Base-by-base conservation (phyloP, 2,113 vertebrate genomes). In the Thunnus thynnus region DNA sequence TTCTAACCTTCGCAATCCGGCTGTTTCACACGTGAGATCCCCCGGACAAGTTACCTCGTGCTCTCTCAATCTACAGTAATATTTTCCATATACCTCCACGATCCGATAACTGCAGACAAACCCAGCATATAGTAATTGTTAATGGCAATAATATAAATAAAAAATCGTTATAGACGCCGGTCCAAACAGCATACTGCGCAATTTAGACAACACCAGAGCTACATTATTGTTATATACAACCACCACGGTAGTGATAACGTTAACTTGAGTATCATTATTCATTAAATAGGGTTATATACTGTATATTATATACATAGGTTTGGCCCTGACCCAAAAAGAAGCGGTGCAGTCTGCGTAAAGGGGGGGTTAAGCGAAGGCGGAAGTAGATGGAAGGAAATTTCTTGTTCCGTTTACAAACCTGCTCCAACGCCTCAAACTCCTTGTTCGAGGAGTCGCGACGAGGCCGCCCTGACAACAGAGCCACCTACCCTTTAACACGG, bases 401-500 rank as follows among this genome's bases (percentile, higher is more conserved):
- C 89, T 92, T 73, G 89, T 13, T 65, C 27, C 44, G 27, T 69
- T 46, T 52, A 22, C 3, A 0, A 18, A 27, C 10, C 52, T 18
- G 52, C 62, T 41, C 50, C 67, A 63, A 62, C 72, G 76, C 87
- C 79, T 85, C 58, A 69, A 79, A 78, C 87, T 87, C 81, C 75
- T 83, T 78, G 86, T 85, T 81, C 32, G 27, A 78, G 79, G 83
- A 89, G 86, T 87, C 78, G 71, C 58, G 63, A 91, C 62, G 63
- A 91, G 88, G 89, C 88, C 88, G 76, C 87, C 79, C 46, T 75
- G 73, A 85, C 76, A 76, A 79, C 88, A 13, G 86, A 89, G 69
- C 75, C 74, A 71, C 73, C 63, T n/a, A 55, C 71, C 74, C 57
- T 22, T 46, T 75, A 72, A 71, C 52, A 72, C 80, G 46, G 65